Percentiles rank a stretch among this genome's conserved stretches.
Evolutionary conservation across 1,140 invertebrate genomes (phyloP).

Genomic region (Mesaphorura yosii): DNA sequence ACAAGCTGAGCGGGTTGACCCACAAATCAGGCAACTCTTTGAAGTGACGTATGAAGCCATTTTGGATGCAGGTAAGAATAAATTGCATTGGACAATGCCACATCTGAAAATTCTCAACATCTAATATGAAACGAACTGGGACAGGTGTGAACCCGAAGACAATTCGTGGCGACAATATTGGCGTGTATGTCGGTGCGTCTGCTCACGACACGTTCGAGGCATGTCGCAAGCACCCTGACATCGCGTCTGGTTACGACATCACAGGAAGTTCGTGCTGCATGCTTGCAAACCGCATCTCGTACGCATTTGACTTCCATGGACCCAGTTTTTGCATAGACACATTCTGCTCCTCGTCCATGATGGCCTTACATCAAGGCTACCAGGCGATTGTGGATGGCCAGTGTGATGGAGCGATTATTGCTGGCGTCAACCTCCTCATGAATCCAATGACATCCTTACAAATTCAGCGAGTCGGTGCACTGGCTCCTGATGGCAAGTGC

Average conservation of each 20-base stretch:
- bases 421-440: conserved; percentile 21
- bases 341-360: conserved; percentile 9
- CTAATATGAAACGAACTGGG: not conserved
- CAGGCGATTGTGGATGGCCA: conserved; percentile 5
- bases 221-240: conserved; percentile 32
- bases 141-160: conserved; percentile 34
- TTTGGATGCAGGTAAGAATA: conserved; percentile 44
- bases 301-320: conserved; percentile 51
- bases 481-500: conserved; percentile 43
- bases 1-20: conserved; percentile 59
- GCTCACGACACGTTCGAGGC: conserved; percentile 25
- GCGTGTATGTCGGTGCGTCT: conserved; percentile 44
- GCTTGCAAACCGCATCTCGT: conserved; percentile 55
- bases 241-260: conserved; percentile 47
- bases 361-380: conserved; percentile 6
- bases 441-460: conserved; percentile 10
- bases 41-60: conserved; percentile 51
- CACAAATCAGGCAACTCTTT: conserved; percentile 47
- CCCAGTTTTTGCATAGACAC: conserved; percentile 26
- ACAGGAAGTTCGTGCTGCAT: conserved; percentile 53
- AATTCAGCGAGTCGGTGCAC: conserved; percentile 6
- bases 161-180: conserved; percentile 40
- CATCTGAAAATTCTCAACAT: not conserved
- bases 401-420: conserved; percentile 10
- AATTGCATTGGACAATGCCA: too few relatives aligned